Percentiles rank a stretch among this genome's conserved stretches.
Conservation (phyloP, 2,797 vertebrate species). For the Heterohyrax brucei region DNA sequence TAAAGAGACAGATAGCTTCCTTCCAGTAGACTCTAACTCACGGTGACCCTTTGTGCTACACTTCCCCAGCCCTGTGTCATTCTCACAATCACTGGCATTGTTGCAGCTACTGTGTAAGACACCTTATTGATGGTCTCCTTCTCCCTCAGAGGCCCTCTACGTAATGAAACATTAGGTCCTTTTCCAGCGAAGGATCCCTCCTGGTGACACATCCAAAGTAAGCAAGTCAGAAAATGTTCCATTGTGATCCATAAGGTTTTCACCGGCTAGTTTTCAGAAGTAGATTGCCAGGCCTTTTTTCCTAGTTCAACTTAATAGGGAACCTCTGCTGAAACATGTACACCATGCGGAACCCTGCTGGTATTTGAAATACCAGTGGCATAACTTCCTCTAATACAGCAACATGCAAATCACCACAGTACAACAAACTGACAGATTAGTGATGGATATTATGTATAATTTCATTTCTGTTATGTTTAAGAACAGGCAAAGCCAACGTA, state of each 20-base stretch:
- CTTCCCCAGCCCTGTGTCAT: too few relatives aligned
- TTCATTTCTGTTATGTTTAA: conserved; percentile 2
- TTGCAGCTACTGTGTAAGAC: background rate
- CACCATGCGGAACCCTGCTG: too few relatives aligned
- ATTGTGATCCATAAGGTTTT: background rate
- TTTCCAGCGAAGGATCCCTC: background rate
- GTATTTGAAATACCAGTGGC: too few relatives aligned
- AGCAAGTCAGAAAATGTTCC: background rate
- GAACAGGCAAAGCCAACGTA: background rate
- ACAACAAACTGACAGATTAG: too few relatives aligned
- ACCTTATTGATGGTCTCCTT: background rate
- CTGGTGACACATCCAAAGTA: background rate
- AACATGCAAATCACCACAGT: too few relatives aligned
- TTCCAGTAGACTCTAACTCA: too few relatives aligned
- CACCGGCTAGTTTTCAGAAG: background rate
- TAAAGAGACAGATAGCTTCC: too few relatives aligned
- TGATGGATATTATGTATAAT: background rate
- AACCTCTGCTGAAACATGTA: too few relatives aligned
- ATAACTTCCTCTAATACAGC: too few relatives aligned
- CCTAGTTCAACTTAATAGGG: too few relatives aligned
- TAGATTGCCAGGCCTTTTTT: background rate
- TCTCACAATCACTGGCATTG: too few relatives aligned
- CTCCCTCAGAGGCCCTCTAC: background rate
- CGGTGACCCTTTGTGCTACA: too few relatives aligned
- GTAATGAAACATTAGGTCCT: background rate